Conservation (phyloP, 2,797 vertebrate genomes). For the Scolopax rusticola region DNA sequence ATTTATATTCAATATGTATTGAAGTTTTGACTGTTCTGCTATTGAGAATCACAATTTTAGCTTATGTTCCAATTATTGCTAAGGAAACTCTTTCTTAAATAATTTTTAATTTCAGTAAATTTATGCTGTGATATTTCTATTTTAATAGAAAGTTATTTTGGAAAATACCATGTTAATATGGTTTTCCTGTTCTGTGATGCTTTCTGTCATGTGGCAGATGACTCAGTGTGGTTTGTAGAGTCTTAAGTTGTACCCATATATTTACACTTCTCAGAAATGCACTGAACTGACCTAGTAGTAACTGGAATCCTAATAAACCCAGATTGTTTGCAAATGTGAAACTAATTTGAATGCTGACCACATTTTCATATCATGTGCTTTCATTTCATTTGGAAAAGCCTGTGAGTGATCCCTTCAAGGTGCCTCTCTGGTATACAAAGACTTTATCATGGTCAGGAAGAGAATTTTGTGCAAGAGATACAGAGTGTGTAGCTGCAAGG, state of each 20-base stretch:
- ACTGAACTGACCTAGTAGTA: conserved; percentile 38
- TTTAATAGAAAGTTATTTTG: conserved; percentile 61
- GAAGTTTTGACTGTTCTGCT: conserved; percentile 2
- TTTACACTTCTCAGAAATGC: conserved; percentile 16
- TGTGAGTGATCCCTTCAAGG: neutral
- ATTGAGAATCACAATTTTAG: conserved; percentile 38
- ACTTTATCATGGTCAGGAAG: conserved; percentile 26
- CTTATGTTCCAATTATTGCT: neutral
- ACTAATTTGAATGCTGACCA: conserved; percentile 2
- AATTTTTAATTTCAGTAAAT: conserved; percentile 28
- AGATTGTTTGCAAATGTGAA: conserved; percentile 45
- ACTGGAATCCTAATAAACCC: conserved; percentile 52
- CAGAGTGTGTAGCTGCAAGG: neutral
- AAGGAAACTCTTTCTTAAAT: conserved; percentile 34
- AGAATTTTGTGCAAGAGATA: neutral
- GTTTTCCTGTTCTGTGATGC: conserved; percentile 20
- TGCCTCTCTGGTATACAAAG: conserved; percentile 22
- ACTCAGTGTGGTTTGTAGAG: conserved; percentile 35
- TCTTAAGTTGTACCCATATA: conserved; percentile 44
- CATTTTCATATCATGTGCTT: conserved; percentile 17
- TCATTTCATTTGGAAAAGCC: conserved; percentile 47
- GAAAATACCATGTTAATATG: conserved; percentile 8
- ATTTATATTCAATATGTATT: neutral
- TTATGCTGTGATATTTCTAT: conserved; percentile 18
- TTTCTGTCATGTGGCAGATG: neutral